phyloP scores from a whole-genome alignment of 1,140 invertebrate genomes.

The Branchinecta lindahli region DNA sequence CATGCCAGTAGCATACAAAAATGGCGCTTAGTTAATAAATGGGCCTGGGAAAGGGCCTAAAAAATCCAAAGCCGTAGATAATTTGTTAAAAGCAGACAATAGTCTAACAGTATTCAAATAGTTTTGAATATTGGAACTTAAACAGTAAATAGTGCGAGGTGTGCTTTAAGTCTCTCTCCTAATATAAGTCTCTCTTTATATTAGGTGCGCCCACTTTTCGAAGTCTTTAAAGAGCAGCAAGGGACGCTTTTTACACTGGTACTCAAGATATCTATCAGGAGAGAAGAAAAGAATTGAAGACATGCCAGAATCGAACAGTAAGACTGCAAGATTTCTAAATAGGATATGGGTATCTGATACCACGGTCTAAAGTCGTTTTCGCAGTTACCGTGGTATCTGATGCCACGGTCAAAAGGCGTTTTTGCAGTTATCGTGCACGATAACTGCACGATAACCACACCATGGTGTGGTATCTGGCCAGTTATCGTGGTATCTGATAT shows the following conservation, averaged over 20 bases:
- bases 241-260: constrained; percentile 34
- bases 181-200: neutral
- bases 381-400: too few relatives aligned
- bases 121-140: neutral
- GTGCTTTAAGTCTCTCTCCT: neutral
- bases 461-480: too few relatives aligned
- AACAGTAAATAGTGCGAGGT: neutral
- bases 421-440: too few relatives aligned
- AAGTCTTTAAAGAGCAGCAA: constrained; percentile 27
- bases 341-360: too few relatives aligned
- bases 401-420: too few relatives aligned
- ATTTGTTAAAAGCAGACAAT: neutral
- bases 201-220: constrained; percentile 28
- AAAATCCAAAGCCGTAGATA: neutral
- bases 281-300: constrained; percentile 34
- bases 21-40: neutral
- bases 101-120: neutral
- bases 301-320: constrained; percentile 31
- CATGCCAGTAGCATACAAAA: too few relatives aligned
- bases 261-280: constrained; percentile 33
- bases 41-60: neutral
- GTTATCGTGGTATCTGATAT: too few relatives aligned
- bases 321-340: neutral
- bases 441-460: too few relatives aligned
- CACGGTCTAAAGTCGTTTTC: too few relatives aligned